These are phyloP conservation scores for Gopherus flavomarginatus DNA, from an alignment of 2,113 vertebrate genomes.

Conservation along the genomic window DNA sequence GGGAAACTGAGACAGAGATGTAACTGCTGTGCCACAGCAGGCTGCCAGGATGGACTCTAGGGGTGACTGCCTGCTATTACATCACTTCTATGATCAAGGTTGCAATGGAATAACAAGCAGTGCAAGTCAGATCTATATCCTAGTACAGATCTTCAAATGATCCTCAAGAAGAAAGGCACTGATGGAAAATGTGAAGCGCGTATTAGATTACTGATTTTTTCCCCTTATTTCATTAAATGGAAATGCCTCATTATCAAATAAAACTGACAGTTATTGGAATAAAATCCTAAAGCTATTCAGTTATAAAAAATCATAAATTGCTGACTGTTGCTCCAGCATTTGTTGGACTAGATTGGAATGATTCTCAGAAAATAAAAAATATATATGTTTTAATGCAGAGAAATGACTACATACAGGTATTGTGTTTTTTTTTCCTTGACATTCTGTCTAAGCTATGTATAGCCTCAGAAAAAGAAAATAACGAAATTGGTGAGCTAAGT, in stretches of 20 bases:
- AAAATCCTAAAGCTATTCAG: conserved; percentile 36
- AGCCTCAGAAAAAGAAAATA: conserved; percentile 70
- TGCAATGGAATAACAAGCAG: not conserved
- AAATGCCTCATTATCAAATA: conserved; percentile 38
- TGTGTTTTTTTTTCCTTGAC: conserved; percentile 43
- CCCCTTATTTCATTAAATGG: conserved; percentile 8
- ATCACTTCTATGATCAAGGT: not conserved
- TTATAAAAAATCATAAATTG: conserved; percentile 46
- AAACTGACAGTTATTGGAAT: conserved; percentile 45
- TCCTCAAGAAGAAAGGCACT: not conserved
- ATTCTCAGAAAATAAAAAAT: conserved; percentile 64
- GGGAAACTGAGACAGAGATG: not conserved
- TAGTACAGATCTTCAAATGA: not conserved
- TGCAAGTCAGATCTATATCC: not conserved
- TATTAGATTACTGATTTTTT: conserved; percentile 15
- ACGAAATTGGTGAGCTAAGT: conserved; percentile 62
- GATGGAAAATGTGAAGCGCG: not conserved
- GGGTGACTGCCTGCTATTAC: not conserved
- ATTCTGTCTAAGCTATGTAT: conserved; percentile 53
- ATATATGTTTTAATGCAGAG: conserved; percentile 48
- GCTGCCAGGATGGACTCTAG: not conserved
- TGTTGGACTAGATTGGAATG: conserved; percentile 50
- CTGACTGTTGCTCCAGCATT: conserved; percentile 55
- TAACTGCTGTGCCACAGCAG: not conserved
- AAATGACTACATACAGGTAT: conserved; percentile 64